These are phyloP conservation scores for Trichopoda pennipes DNA, from an alignment of 2,888 invertebrate species.

Conservation along the genomic window DNA sequence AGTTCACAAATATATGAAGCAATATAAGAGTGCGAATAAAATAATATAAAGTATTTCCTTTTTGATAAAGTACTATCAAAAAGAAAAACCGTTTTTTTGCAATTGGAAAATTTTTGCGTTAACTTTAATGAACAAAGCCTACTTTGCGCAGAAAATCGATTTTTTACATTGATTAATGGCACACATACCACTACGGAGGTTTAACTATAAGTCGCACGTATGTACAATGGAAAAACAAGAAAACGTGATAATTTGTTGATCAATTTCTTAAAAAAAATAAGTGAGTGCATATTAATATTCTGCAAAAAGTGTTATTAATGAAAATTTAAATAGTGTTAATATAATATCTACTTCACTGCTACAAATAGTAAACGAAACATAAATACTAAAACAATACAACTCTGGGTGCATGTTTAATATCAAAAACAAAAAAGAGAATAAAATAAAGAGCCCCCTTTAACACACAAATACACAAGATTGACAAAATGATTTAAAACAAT, in stretches of 20 bases:
- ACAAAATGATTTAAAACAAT: conserved; percentile 37
- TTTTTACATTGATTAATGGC: conserved; percentile 73
- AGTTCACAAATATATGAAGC: conserved; percentile 39
- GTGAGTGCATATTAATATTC: not conserved
- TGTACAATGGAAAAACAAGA: conserved; percentile 16
- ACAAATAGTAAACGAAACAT: conserved; percentile 7
- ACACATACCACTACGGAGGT: conserved; percentile 31
- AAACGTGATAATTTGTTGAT: conserved; percentile 45
- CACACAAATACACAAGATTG: conserved; percentile 23
- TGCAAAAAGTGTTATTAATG: not conserved
- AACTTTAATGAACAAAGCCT: conserved; percentile 67
- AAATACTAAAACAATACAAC: conserved; percentile 56
- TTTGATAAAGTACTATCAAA: conserved; percentile 26
- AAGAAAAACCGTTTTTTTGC: conserved; percentile 45
- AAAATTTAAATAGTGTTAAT: conserved; percentile 20
- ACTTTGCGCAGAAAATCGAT: conserved; percentile 79
- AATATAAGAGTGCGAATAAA: conserved; percentile 48
- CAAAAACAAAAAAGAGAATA: conserved; percentile 11
- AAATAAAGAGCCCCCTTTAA: conserved; percentile 25
- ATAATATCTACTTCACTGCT: conserved; percentile 13
- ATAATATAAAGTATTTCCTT: conserved; percentile 44
- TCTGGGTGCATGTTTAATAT: conserved; percentile 56
- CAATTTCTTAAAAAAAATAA: conserved; percentile 18
- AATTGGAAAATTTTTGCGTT: conserved; percentile 48
- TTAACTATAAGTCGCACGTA: conserved; percentile 11